Evolutionary conservation across 1,140 invertebrate genomes (phyloP).

Genomic region (Philaenus spumarius): DNA sequence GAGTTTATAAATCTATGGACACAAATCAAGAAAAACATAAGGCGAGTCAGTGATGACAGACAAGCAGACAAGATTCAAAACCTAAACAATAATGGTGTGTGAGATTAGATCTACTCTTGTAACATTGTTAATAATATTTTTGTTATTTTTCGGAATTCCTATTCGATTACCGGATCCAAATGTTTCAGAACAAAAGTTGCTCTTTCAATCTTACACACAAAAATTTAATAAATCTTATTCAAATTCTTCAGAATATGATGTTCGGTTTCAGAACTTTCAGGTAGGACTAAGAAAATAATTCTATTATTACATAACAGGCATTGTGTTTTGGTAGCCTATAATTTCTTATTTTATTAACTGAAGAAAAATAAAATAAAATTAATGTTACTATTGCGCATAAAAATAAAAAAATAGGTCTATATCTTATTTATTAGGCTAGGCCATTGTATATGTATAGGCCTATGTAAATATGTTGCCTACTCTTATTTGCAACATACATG

Average conservation of each 20-base stretch:
- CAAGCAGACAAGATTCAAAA: no score
- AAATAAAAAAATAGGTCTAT: not conserved
- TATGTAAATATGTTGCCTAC: no score
- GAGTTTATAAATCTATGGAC: no score
- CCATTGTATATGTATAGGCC: not conserved
- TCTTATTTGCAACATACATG: no score
- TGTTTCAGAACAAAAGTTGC: constrained; percentile 37
- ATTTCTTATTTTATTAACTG: not conserved
- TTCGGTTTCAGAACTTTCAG: constrained; percentile 55
- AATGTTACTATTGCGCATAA: not conserved
- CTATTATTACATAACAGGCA: not conserved
- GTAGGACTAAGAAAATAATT: constrained; percentile 39
- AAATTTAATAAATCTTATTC: constrained; percentile 62
- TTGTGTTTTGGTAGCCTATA: not conserved
- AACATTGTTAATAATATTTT: constrained; percentile 28
- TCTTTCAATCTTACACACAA: constrained; percentile 52
- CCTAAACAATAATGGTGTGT: no score
- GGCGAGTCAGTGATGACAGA: no score
- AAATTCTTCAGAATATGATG: constrained; percentile 48
- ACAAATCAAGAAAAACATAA: no score
- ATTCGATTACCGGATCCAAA: constrained; percentile 38
- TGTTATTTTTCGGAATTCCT: constrained; percentile 46
- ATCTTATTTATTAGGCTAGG: not conserved
- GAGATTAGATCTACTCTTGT: no score
- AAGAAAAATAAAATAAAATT: not conserved